Evolutionary conservation across 53 echinoderm and acorn worm genomes (phyloP), one percentile per base, ranked within the genome.

Genomic region (Stichopus horrens): DNA sequence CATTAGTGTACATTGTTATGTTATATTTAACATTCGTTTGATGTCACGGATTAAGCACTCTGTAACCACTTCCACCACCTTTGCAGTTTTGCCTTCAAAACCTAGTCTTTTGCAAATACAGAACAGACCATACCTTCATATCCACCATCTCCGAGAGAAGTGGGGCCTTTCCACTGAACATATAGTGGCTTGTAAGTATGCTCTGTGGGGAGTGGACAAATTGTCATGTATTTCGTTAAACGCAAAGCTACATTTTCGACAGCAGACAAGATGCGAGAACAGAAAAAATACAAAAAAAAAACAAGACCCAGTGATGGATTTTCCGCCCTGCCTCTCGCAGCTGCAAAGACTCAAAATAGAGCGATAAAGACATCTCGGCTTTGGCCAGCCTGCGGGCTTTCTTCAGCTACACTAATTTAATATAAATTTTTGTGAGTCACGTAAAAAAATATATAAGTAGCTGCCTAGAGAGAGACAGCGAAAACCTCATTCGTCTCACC

Each of bases 361-460:
- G n/a, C 71, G 71, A 71, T 71, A 71, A 71, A 71, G 71, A 71
- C 71, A 71, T 71, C 71, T 71, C n/a, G 71, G 71, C 71, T 16
- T 71, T 71, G 14, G 18, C 7, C 19, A 18, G 16, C 71, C n/a
- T 13, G 16, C 14, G 18, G 71, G 71, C 6, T 71, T 71, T 71
- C 71, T n/a, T 71, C 71, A 37, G 37, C 14, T n/a, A 71, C 14
- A n/a, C 19, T 71, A 71, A 71, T 71, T 13, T 71, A 71, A 71
- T 71, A 71, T 18, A 71, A 71, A 37, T 37, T 63, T 18, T 71
- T 71, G 71, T 71, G 71, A 71, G 71, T 71, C 71, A 71, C 18
- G 71, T 71, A 71, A 63, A 13, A 63, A 16, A 63, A 16, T 5
- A 63, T 13, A 63, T 13, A 63, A 63, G 16, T 11, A 60, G 14